phyloP scores from a whole-genome alignment of 2,888 invertebrate species.

The Lasiommata megera region DNA sequence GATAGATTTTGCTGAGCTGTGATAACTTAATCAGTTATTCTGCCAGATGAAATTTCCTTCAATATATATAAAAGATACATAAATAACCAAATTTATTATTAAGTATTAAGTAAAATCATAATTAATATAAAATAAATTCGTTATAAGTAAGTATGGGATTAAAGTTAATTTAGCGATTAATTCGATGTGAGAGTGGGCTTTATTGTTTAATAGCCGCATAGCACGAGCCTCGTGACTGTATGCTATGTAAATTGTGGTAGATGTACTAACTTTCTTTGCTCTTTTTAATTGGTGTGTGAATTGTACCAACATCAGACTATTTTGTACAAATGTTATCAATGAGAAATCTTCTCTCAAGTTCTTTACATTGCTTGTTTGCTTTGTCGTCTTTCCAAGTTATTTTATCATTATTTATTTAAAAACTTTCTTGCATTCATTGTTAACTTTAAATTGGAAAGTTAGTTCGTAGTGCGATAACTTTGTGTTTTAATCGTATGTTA shows the following conservation, averaged over 20 bases:
- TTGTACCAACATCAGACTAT: conserved; percentile 7
- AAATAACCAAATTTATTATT: no score
- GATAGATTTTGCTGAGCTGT: no score
- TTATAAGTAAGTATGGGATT: not conserved
- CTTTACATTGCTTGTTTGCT: not conserved
- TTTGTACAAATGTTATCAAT: conserved; percentile 14
- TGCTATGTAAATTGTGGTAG: conserved; percentile 26
- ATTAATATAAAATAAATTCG: no score
- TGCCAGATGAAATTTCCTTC: no score
- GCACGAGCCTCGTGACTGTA: conserved; percentile 13
- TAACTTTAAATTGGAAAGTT: not conserved
- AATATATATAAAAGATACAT: no score
- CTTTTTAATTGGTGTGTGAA: conserved; percentile 27
- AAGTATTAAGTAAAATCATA: no score
- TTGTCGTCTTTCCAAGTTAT: not conserved
- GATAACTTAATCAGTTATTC: no score
- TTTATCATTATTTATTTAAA: not conserved
- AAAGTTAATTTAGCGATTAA: conserved; percentile 4
- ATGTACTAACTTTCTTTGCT: conserved; percentile 21
- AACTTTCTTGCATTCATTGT: not conserved
- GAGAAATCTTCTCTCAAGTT: conserved; percentile 4
- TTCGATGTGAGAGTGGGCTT: conserved; percentile 18
- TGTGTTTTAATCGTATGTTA: not conserved
- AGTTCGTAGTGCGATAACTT: not conserved
- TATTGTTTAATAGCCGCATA: conserved; percentile 18